Percentiles rank a stretch among this genome's conserved stretches.
phyloP scores from a whole-genome alignment of 2,113 vertebrate genomes.

The Arvicanthis niloticus region DNA sequence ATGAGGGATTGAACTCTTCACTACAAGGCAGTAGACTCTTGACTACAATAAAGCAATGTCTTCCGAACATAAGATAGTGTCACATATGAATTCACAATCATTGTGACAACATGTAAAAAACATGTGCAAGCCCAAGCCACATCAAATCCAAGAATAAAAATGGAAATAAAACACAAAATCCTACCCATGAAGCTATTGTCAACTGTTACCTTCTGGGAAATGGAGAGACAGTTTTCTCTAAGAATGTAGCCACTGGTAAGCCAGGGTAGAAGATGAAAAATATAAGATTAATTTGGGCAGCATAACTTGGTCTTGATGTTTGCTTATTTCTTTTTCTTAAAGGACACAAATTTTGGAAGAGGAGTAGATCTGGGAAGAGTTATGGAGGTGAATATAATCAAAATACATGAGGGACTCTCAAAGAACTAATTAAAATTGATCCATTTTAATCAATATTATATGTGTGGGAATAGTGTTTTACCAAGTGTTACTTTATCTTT shows the following conservation, averaged over 20 bases:
- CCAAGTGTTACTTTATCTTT: conserved; percentile 9
- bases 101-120: background rate
- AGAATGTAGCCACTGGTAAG: background rate
- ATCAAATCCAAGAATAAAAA: background rate
- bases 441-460: conserved; percentile 14
- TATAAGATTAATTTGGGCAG: background rate
- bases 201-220: background rate
- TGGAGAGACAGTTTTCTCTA: background rate
- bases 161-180: background rate
- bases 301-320: background rate
- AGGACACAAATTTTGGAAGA: background rate
- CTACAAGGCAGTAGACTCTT: background rate
- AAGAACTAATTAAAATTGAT: background rate
- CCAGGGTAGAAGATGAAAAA: background rate
- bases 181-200: background rate
- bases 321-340: background rate
- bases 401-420: background rate
- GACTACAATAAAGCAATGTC: background rate
- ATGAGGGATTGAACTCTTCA: background rate
- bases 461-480: background rate
- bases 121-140: background rate
- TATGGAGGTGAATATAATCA: background rate
- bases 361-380: background rate
- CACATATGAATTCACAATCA: background rate
- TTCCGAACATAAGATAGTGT: background rate